Percentiles rank a stretch among this genome's conserved stretches.
Evolutionary conservation across 2,113 vertebrate species (phyloP).

Genomic region (Corythornis cristatus): DNA sequence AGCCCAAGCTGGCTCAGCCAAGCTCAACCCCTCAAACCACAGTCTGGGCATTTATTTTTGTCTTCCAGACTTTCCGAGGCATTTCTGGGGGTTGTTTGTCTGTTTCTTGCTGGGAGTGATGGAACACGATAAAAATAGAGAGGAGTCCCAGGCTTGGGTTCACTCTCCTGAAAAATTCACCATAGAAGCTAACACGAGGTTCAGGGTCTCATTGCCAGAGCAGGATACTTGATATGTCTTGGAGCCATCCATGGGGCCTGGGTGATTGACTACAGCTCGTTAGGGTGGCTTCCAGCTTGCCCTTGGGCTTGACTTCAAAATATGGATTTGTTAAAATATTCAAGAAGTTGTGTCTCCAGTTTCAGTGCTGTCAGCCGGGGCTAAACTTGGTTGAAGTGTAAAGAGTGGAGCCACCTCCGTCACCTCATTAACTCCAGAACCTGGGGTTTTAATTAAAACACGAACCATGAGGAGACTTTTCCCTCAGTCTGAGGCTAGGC

Average conservation of each 20-base stretch:
- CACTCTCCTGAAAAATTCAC: neutral
- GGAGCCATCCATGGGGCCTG: neutral
- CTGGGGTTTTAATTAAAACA: neutral
- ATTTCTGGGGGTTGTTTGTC: conserved; percentile 46
- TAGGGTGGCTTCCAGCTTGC: neutral
- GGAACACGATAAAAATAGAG: conserved; percentile 41
- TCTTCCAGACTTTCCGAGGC: neutral
- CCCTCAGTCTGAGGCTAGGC: neutral
- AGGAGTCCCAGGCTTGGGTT: neutral
- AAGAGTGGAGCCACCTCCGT: neutral
- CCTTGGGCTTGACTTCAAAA: neutral
- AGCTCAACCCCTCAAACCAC: conserved; percentile 39
- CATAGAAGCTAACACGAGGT: neutral
- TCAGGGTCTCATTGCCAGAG: neutral
- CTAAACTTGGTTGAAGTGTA: neutral
- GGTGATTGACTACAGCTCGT: neutral
- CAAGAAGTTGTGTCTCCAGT: neutral
- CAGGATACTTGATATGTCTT: neutral
- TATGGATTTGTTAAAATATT: neutral
- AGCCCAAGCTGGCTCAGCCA: neutral
- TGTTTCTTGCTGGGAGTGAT: conserved; percentile 6
- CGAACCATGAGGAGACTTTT: accelerated
- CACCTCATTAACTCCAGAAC: accelerated
- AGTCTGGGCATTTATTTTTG: conserved; percentile 57
- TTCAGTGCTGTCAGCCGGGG: neutral